These are phyloP conservation scores for Ethmia dodecea DNA, from an alignment of 2,888 invertebrate genomes.

Conservation along the genomic window DNA sequence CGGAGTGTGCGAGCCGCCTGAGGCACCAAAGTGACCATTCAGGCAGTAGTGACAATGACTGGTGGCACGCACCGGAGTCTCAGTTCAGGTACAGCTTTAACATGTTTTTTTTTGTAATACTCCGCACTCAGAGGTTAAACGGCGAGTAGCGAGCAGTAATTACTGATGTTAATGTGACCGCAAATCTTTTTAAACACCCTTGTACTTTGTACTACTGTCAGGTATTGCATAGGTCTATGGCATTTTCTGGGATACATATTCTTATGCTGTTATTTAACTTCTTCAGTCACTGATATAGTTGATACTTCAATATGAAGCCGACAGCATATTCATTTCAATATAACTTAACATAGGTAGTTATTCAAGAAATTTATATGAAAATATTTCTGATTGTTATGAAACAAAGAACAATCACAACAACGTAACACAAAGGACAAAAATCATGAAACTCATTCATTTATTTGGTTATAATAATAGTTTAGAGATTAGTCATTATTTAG, in stretches of 20 bases:
- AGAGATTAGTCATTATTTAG: no score
- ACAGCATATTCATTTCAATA: no score
- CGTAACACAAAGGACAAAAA: no score
- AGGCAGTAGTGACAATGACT: conserved; percentile 52
- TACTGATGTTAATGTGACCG: not conserved
- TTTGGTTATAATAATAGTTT: no score
- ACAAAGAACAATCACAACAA: no score
- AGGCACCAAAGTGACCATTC: conserved; percentile 42
- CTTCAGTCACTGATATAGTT: no score
- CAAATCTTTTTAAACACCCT: not conserved
- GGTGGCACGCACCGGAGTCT: conserved; percentile 62
- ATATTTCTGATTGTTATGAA: no score
- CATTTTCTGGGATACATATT: not conserved
- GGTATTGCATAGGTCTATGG: not conserved
- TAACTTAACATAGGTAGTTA: no score
- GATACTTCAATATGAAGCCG: no score
- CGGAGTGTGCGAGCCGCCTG: conserved; percentile 42
- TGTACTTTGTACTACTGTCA: conserved; percentile 5
- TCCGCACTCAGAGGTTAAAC: conserved; percentile 29
- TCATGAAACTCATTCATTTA: no score
- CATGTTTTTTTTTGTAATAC: conserved; percentile 56
- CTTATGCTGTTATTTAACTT: not conserved
- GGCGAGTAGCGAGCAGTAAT: conserved; percentile 23
- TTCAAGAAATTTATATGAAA: no score
- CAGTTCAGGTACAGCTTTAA: conserved; percentile 50